A percentile compares a stretch with the other conserved stretches of the same genome.
Evolutionary conservation across 1,140 invertebrate species (phyloP).

Genomic region (Rhizoglyphus robini): DNA sequence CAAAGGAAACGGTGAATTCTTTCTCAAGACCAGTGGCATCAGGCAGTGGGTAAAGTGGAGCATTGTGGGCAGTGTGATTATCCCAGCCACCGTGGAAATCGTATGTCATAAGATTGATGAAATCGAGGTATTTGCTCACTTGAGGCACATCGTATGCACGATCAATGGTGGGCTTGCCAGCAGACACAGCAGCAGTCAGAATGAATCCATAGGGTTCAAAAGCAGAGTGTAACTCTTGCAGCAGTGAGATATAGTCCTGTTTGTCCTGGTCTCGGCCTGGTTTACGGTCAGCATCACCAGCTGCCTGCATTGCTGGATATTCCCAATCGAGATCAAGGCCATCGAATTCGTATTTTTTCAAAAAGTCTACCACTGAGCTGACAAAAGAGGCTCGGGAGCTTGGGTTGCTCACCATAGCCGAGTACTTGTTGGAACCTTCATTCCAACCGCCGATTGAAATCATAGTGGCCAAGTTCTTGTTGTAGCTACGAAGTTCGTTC

Average conservation of each 20-base stretch:
- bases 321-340: conserved; percentile 59
- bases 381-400: conserved; percentile 36
- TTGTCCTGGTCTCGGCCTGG: conserved; percentile 48
- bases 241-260: conserved; percentile 54
- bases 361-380: conserved; percentile 34
- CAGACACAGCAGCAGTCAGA: conserved; percentile 51
- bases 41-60: conserved; percentile 32
- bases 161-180: conserved; percentile 52
- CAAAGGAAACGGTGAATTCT: conserved; percentile 40
- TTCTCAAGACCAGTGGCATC: conserved; percentile 18
- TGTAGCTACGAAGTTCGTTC: conserved; percentile 40
- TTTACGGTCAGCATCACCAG: conserved; percentile 46
- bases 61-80: conserved; percentile 35
- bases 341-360: conserved; percentile 57
- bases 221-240: conserved; percentile 52
- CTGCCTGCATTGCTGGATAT: conserved; percentile 55
- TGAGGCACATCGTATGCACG: conserved; percentile 53
- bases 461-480: conserved; percentile 47
- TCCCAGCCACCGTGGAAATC: conserved; percentile 75
- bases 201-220: conserved; percentile 46
- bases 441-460: conserved; percentile 68
- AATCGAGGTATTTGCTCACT: conserved; percentile 53
- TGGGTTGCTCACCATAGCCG: conserved; percentile 47
- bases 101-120: conserved; percentile 74
- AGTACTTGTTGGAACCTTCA: conserved; percentile 60